These are phyloP conservation scores for Myopa testacea DNA, from an alignment of 2,888 invertebrate genomes.

Conservation along the genomic window DNA sequence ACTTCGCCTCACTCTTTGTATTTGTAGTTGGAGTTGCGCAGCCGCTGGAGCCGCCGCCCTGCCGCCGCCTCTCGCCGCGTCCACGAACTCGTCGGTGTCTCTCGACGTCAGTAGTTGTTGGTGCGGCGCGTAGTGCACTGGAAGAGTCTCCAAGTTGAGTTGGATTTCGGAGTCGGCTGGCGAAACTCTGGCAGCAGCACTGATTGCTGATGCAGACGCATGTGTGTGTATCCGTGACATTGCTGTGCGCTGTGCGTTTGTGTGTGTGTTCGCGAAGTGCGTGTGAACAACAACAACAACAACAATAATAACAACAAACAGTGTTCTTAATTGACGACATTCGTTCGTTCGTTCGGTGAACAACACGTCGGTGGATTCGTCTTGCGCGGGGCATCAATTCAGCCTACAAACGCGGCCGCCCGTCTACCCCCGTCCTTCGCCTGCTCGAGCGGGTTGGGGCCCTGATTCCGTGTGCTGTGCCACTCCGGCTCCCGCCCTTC, in stretches of 20 bases:
- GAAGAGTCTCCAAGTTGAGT: slow-evolving; percentile 26
- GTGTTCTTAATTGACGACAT: slow-evolving; percentile 42
- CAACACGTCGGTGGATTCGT: neutral
- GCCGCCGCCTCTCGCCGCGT: neutral
- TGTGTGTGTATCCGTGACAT: neutral
- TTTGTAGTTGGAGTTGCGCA: slow-evolving; percentile 17
- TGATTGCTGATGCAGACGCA: slow-evolving; percentile 5
- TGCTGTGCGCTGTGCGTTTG: neutral
- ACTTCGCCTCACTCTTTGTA: slow-evolving; percentile 21
- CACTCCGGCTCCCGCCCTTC: slow-evolving; percentile 26
- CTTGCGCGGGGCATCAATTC: neutral
- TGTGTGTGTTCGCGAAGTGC: slow-evolving; percentile 33
- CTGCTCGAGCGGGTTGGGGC: neutral
- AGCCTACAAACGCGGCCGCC: neutral
- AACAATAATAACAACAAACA: slow-evolving; percentile 40
- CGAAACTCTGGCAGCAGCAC: neutral
- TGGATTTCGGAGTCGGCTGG: slow-evolving; percentile 18
- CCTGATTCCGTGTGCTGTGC: neutral
- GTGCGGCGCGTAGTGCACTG: slow-evolving; percentile 35
- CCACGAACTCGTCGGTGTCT: slow-evolving; percentile 1
- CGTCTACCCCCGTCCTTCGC: neutral
- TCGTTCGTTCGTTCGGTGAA: slow-evolving; percentile 31
- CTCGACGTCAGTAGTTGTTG: slow-evolving; percentile 15
- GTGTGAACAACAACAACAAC: slow-evolving; percentile 31
- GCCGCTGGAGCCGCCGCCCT: slow-evolving; percentile 11